These are phyloP conservation scores for Acrocyrtus sp. DNA, from an alignment of 2,888 invertebrate genomes.

Conservation along the genomic window DNA sequence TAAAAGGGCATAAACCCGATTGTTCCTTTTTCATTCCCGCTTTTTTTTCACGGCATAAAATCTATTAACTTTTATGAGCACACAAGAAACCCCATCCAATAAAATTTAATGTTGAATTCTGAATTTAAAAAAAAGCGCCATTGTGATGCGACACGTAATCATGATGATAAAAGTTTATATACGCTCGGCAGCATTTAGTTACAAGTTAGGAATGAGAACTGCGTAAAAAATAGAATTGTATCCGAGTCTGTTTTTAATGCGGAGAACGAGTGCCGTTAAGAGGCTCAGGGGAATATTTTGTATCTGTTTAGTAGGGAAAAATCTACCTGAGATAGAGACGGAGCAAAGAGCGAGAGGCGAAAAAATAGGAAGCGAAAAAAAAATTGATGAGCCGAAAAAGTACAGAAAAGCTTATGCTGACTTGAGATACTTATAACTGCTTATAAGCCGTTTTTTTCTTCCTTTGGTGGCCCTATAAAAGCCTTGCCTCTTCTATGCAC, in stretches of 20 bases:
- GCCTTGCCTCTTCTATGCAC: not conserved
- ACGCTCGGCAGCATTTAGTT: not conserved
- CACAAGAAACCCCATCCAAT: not conserved
- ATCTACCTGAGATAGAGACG: not conserved
- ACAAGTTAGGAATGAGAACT: not conserved
- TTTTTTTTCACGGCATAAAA: not conserved
- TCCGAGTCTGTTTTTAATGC: too few species aligned
- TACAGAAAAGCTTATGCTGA: too few species aligned
- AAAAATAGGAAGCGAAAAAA: slow-evolving; percentile 20
- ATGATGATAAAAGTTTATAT: not conserved
- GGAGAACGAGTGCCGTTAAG: not conserved
- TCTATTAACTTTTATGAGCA: slow-evolving; percentile 28
- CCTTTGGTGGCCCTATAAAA: too few species aligned
- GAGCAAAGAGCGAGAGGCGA: slow-evolving; percentile 21
- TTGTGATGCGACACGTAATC: not conserved
- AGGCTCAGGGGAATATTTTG: slow-evolving; percentile 28
- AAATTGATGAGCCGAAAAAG: slow-evolving; percentile 20
- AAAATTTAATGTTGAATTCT: slow-evolving; percentile 28
- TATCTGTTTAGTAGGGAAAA: slow-evolving; percentile 13
- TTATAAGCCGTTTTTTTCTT: too few species aligned
- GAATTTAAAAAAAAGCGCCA: slow-evolving; percentile 5
- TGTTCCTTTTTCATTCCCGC: too few species aligned
- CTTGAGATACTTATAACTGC: too few species aligned
- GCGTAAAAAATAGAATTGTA: not conserved
- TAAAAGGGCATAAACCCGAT: slow-evolving; percentile 23